These are phyloP conservation scores for Drosophila multiciliata DNA, from an alignment of 2,888 invertebrate species.

Conservation along the genomic window DNA sequence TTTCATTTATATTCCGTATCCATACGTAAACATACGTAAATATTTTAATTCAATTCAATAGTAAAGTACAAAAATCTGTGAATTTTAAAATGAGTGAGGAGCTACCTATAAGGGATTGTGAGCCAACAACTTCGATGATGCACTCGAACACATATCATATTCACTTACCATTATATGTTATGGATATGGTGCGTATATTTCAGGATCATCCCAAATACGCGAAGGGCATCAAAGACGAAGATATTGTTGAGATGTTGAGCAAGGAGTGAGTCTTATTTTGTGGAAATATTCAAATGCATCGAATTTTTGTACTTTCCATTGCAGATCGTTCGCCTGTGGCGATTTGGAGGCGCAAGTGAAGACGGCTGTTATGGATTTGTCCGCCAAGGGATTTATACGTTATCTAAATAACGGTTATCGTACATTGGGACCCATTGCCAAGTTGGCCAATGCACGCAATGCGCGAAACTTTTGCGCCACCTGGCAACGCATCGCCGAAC, in stretches of 20 bases:
- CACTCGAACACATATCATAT: constrained; percentile 79
- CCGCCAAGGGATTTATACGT: constrained; percentile 78
- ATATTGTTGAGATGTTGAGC: constrained; percentile 79
- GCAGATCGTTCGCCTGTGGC: constrained; percentile 80
- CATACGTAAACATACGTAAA: not conserved
- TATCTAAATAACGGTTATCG: constrained; percentile 78
- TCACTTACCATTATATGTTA: constrained; percentile 81
- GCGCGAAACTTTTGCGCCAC: constrained; percentile 73
- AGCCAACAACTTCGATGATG: constrained; percentile 72
- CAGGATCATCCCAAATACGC: constrained; percentile 83
- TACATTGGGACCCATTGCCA: constrained; percentile 84
- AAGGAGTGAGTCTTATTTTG: constrained; percentile 75
- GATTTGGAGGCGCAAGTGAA: constrained; percentile 83
- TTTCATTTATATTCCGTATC: not conserved
- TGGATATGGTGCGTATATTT: constrained; percentile 82
- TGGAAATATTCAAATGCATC: not conserved
- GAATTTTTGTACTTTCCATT: not conserved
- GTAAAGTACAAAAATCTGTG: not conserved
- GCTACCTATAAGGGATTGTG: constrained; percentile 67
- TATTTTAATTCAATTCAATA: not conserved
- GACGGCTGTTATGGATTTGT: constrained; percentile 78
- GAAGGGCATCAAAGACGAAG: constrained; percentile 73
- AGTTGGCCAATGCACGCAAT: constrained; percentile 78
- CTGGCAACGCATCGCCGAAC: constrained; percentile 80
- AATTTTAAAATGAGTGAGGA: constrained; percentile 59